Base-by-base conservation (phyloP, 2,888 invertebrate species). In the Leptopilina myrica region DNA sequence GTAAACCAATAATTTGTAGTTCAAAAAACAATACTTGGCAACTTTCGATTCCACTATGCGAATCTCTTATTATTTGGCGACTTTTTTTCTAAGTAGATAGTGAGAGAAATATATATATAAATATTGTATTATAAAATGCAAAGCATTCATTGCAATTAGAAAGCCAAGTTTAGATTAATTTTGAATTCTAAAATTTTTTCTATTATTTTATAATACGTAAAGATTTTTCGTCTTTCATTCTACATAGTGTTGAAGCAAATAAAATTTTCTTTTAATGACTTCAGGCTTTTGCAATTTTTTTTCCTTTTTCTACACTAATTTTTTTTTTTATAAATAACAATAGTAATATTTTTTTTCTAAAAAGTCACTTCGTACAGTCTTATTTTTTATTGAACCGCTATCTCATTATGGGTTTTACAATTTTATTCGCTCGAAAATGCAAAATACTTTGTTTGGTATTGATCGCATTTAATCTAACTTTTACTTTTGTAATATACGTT, bases 331-430 rank as follows among this genome's bases (percentile, higher is more conserved):
- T 73, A 8, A 53, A 73, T 26, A 69, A 69, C 69, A 69, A 26
- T 69, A 73, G 53, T 33, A 26, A 73, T 73, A 73, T 53, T 26
- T 73, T 65, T 65, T 9, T 43, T 43, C 43, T 66, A 66, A 40
- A 66, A 66, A 66, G 66, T 40, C 66, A 66, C 66, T 66, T 66
- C 11, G 66, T 66, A 66, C 43, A 66, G 66, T 66, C 66, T 66
- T 66, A 66, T 66, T 66, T 66, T 14, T 66, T 66, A 66, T 66
- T 66, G 40, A 73, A 73, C 26, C 53, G 40, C 56, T 59, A 56
- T 73, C 14, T 33, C 53, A 67, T 46, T 26, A 46, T 12, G 49
- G 20, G 33, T 73, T 56, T 73, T 56, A 33, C 33, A 33, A 56
- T 73, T 33, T 73, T 20, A 53, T 40, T n/a, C 8, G 14, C 40